A percentile compares a stretch with the other conserved stretches of the same genome.
Conservation (phyloP, 2,888 invertebrate species). For the Itoplectis maculator region DNA sequence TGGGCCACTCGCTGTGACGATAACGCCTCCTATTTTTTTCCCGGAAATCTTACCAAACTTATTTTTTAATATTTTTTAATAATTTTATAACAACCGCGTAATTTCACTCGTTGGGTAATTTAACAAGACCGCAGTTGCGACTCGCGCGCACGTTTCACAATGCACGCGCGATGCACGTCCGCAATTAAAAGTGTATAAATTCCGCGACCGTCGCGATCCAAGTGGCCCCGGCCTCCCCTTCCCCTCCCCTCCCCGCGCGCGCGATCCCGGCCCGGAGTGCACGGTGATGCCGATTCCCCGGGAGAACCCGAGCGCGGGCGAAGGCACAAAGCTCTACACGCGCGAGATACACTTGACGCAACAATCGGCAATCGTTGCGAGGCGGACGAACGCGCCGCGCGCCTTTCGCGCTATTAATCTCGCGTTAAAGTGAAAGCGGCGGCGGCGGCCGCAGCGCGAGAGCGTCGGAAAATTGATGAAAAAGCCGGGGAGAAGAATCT, state of each 20-base stretch:
- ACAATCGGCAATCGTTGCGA: conserved; percentile 47
- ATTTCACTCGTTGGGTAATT: too few species aligned
- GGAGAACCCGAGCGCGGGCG: conserved; percentile 33
- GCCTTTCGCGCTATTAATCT: conserved; percentile 42
- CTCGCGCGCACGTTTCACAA: too few species aligned
- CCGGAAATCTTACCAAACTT: too few species aligned
- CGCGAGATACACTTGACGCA: conserved; percentile 47
- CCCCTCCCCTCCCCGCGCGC: too few species aligned
- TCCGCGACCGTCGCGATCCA: background rate
- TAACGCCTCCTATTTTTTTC: background rate
- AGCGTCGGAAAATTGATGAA: background rate
- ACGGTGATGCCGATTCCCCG: conserved; percentile 25
- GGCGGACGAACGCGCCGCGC: conserved; percentile 10
- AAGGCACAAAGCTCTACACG: conserved; percentile 37
- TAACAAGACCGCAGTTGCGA: too few species aligned
- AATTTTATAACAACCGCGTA: too few species aligned
- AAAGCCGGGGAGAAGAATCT: background rate
- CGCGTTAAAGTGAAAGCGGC: conserved; percentile 57
- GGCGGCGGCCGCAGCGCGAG: background rate
- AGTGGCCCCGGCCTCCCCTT: conserved; percentile 1
- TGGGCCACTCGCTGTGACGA: background rate
- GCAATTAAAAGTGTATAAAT: too few species aligned
- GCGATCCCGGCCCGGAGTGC: background rate
- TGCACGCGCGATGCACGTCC: too few species aligned
- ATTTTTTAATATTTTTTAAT: background rate